Evolutionary conservation across 2,888 invertebrate genomes (phyloP), one percentile per base, ranked within the genome.

Genomic region (Cheilosia urbana): DNA sequence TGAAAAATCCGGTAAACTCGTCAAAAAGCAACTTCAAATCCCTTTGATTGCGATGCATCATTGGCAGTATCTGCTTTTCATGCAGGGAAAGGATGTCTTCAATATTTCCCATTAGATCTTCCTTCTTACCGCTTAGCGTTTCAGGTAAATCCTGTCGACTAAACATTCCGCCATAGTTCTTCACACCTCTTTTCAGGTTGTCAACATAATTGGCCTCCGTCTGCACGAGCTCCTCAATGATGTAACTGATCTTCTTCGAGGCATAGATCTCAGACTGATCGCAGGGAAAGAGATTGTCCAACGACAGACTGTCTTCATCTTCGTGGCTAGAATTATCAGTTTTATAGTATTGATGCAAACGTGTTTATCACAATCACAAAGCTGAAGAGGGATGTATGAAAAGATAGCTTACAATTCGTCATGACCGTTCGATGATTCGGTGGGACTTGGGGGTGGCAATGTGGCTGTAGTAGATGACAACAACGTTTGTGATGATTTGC

Each of bases 51-150:
- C 90, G 89, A 82, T 90, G 80, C 89, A 92, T 89, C 79, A 91
- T 87, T 57, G 92, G 92, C 65, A 92, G 87, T 76, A 92, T 90
- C 71, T 91, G 88, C 13, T 88, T 79, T 13, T 91, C 91, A 91
- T 98, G 98, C 91, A 98, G 97, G 91, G 96, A 95, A 92, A 96
- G 96, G 89, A 98, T 97, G 91, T 97, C 96, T 90, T 97, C 96
- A 62, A 98, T 95, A 91, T 98, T 98, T 40, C 97, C 97, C 91
- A 98, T 97, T 89, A 98, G 96, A 40, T 89, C 77, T 15, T 88
- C 88, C 45, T 90, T 90, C 49, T 89, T 90, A 9, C 89, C 89
- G 2, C 78, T 87, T 4, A 92, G 77, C 4, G 88, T 73, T 3
- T 89, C 89, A 0, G 92, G 92, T 47, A 91, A 82, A 79, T 90